These are phyloP conservation scores for Aptenodytes forsteri DNA, from an alignment of 2,113 vertebrate species.

Conservation along the genomic window DNA sequence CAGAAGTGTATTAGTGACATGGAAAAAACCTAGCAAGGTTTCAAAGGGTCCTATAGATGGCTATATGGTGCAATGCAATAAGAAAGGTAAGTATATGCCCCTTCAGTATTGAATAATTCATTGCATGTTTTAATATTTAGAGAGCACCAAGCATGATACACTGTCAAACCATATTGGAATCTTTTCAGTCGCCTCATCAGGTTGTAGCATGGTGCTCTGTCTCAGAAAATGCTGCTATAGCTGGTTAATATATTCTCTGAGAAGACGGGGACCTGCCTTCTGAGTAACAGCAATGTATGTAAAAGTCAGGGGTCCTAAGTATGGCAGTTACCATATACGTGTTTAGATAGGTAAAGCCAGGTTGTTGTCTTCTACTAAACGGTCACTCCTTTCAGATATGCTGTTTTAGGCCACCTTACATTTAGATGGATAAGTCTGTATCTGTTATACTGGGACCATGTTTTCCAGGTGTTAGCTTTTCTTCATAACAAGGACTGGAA, in stretches of 20 bases:
- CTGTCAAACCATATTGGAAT: not conserved
- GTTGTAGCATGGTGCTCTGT: not conserved
- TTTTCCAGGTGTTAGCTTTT: not conserved
- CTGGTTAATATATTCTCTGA: not conserved
- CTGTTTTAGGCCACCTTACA: not conserved
- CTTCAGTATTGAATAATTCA: not conserved
- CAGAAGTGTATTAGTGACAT: fast-evolving
- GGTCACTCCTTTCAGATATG: not conserved
- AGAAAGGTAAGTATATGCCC: fast-evolving
- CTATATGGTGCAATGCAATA: fast-evolving
- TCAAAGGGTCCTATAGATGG: not conserved
- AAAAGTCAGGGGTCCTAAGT: not conserved
- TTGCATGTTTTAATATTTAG: not conserved
- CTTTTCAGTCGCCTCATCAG: not conserved
- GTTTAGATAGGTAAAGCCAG: not conserved
- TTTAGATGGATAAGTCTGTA: not conserved
- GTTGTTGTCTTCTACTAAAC: not conserved
- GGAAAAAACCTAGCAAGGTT: fast-evolving
- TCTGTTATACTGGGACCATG: not conserved
- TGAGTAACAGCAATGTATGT: not conserved
- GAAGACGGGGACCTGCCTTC: not conserved
- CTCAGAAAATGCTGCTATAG: not conserved
- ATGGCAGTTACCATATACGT: not conserved
- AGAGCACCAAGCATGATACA: not conserved
- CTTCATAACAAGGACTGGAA: not conserved